phyloP scores from a whole-genome alignment of 2,113 vertebrate species.

The Isurus oxyrinchus region DNA sequence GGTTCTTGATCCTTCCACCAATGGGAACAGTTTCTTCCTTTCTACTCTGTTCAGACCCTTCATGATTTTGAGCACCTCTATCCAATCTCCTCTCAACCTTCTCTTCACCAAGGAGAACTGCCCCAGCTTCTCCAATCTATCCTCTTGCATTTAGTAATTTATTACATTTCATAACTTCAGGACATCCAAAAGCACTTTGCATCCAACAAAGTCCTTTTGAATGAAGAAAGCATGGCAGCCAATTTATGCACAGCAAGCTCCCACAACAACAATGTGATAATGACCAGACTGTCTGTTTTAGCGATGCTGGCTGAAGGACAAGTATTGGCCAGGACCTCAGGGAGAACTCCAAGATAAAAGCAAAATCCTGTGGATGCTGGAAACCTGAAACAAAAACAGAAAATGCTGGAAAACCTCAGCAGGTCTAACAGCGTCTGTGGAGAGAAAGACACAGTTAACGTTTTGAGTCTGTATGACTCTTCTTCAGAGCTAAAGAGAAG shows the following conservation, averaged over 20 bases:
- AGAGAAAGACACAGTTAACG: no score
- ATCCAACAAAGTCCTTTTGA: neutral
- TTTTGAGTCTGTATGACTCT: no score
- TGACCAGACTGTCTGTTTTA: neutral
- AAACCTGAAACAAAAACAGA: no score
- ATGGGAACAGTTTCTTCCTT: neutral
- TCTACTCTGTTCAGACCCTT: no score
- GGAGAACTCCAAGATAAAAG: no score
- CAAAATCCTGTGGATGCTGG: no score
- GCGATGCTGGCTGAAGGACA: neutral
- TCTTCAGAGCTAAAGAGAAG: no score
- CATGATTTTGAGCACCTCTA: no score
- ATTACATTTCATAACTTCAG: neutral
- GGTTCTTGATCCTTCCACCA: neutral
- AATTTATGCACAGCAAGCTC: neutral
- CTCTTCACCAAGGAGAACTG: no score
- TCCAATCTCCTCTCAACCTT: no score
- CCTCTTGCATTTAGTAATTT: neutral
- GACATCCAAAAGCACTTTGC: neutral
- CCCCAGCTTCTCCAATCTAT: neutral
- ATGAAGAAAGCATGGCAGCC: neutral
- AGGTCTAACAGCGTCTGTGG: no score
- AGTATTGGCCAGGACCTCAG: neutral
- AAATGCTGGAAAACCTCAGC: no score
- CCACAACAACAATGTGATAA: neutral